Percentiles rank a stretch among this genome's conserved stretches.
Conservation (phyloP, 2,113 vertebrate species). For the Psilopsiagon aymara region DNA sequence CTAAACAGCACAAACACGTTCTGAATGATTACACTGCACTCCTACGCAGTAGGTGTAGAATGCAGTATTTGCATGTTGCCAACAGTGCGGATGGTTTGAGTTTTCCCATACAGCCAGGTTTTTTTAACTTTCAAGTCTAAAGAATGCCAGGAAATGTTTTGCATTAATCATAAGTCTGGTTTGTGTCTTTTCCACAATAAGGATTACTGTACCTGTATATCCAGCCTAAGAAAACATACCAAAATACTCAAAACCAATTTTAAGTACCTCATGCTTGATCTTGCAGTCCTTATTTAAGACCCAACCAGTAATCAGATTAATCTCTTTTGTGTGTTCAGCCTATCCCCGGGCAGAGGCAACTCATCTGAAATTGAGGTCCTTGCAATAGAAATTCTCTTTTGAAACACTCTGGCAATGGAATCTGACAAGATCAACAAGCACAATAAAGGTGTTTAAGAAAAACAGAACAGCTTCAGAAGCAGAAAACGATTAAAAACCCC, state of each 20-base stretch:
- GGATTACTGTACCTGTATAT: background rate
- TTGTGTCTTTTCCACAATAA: background rate
- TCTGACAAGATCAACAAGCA: background rate
- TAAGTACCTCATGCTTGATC: background rate
- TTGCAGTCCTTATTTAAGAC: background rate
- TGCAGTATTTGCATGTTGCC: fast-evolving
- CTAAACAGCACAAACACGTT: background rate
- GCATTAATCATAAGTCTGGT: background rate
- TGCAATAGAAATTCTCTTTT: background rate
- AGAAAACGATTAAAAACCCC: background rate
- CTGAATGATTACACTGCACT: background rate
- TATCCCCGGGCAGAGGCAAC: background rate
- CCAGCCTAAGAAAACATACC: background rate
- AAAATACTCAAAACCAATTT: background rate
- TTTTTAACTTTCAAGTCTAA: background rate
- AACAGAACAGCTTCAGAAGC: background rate
- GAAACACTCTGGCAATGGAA: background rate
- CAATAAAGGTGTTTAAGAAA: background rate
- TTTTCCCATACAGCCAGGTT: background rate
- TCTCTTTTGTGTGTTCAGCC: background rate
- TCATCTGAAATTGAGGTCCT: background rate
- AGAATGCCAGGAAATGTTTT: background rate
- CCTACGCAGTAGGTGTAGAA: background rate
- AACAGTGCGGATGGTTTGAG: background rate
- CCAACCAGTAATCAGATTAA: background rate